Evolutionary conservation across 2,113 vertebrate species (phyloP).

Genomic region (Vulpes ferrilata): DNA sequence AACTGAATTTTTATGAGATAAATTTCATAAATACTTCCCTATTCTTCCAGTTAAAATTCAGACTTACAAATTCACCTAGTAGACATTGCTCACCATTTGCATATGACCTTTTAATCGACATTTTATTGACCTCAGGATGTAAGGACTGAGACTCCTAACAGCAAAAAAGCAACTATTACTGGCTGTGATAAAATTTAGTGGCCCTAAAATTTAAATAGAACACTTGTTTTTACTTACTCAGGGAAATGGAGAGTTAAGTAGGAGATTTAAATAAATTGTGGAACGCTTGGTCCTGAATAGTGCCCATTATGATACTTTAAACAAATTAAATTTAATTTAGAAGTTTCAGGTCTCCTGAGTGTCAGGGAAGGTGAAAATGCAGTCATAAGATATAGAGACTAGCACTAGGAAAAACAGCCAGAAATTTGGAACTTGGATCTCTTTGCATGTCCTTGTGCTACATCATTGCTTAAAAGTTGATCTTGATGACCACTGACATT

Average conservation of each 20-base stretch:
- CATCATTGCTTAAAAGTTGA: constrained; percentile 19
- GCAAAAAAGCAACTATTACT: constrained; percentile 33
- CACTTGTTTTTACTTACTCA: constrained; percentile 52
- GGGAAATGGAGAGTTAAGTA: constrained; percentile 54
- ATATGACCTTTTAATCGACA: constrained; percentile 5
- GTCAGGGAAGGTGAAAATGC: constrained; percentile 30
- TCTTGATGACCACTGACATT: constrained; percentile 15
- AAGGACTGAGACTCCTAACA: constrained; percentile 11
- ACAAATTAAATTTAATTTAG: constrained; percentile 42
- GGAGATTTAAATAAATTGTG: constrained; percentile 65
- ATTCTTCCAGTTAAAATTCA: constrained; percentile 45
- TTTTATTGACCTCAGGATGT: constrained; percentile 46
- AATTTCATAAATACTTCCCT: constrained; percentile 1
- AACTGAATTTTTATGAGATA: constrained; percentile 18
- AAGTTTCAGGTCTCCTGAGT: constrained; percentile 28
- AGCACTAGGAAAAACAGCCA: background rate
- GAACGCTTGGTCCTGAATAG: constrained; percentile 49
- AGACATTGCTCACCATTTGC: background rate
- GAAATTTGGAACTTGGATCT: background rate
- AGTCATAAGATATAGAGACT: background rate
- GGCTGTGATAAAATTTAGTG: constrained; percentile 60
- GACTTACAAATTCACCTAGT: background rate
- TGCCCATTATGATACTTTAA: constrained; percentile 15
- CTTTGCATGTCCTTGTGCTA: background rate
- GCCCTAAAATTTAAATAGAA: constrained; percentile 68